Evolutionary conservation across 1,140 invertebrate genomes (phyloP), one percentile per base, ranked within the genome.

Genomic region (Trichonephila clavipes): DNA sequence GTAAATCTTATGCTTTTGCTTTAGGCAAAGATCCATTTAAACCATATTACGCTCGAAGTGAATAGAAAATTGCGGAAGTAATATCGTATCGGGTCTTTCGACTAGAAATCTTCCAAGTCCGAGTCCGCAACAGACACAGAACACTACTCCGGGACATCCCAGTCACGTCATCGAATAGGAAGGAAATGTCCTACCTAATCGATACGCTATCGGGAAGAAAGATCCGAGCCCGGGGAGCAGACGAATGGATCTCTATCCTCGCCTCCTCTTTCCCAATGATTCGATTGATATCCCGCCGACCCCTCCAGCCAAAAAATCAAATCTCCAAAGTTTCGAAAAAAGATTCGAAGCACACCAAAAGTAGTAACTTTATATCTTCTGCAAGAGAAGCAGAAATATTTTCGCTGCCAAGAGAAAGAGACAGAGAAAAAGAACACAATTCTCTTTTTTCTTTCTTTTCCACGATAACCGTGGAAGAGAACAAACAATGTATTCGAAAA

Each of bases 191-290:
- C 28, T 28, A 40, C 34, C 72, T 77, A 77, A 77, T 77, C 72
- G 72, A 77, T 77, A 77, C 72, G 24, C 28, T 77, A 77, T 77
- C 34, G 72, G 72, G 34, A 77, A 66, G 69, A 77, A 69, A 21
- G 5, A 28, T 24, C 69, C 69, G 28, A 72, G 2, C 64, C 14
- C 72, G 8, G 51, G 51, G 10, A 51, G 51, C 51, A 51, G 8
- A 51, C 51, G 72, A 77, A 34, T 16, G 28, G 72, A 40, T 34
- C 14, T 7, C 28, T 64, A 19, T 18, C 72, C 28, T 8, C 34
- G 14, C 14, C 72, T 24, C n/a, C 12, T 34, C 8, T 24, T 24
- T 24, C 28, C 69, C 24, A 14, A 14, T 51, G 51, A 51, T 51
- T 51, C 44, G 44, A 51, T 51, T 51, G 44, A 51, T 0, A 12